Evolutionary conservation across 1,140 invertebrate genomes (phyloP).

Genomic region (Wiebesia pumilae): DNA sequence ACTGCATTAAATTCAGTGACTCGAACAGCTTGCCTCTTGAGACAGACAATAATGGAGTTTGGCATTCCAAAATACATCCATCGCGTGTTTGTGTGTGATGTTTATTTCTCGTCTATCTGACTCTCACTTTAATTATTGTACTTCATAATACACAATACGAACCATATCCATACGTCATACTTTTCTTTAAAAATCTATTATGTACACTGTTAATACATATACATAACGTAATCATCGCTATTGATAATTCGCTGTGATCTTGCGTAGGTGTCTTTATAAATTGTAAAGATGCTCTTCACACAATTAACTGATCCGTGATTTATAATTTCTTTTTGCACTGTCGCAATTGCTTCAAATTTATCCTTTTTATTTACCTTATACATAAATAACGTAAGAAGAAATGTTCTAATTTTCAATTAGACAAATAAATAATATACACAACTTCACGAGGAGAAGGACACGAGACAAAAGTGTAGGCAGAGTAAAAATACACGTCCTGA

Average conservation of each 20-base stretch:
- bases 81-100: neutral
- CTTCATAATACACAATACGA: constrained; percentile 47
- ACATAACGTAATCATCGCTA: constrained; percentile 38
- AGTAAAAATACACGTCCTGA: constrained; percentile 37
- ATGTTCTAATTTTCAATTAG: constrained; percentile 56
- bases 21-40: constrained; percentile 37
- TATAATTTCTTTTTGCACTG: constrained; percentile 34
- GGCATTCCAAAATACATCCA: constrained; percentile 8
- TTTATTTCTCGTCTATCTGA: constrained; percentile 14
- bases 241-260: constrained; percentile 44
- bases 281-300: constrained; percentile 20
- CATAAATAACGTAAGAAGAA: constrained; percentile 62
- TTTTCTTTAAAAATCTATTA: constrained; percentile 38
- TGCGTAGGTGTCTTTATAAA: neutral
- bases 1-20: constrained; percentile 49
- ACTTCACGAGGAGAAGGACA: constrained; percentile 24
- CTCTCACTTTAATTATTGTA: constrained; percentile 51
- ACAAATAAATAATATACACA: constrained; percentile 71
- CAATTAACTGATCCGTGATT: constrained; percentile 43
- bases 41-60: neutral
- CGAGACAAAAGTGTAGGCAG: constrained; percentile 41
- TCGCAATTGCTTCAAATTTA: constrained; percentile 40
- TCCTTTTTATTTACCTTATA: constrained; percentile 39
- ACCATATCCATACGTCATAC: constrained; percentile 38
- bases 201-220: constrained; percentile 43